Base-by-base conservation (phyloP, 2,113 vertebrate genomes). In the Nipponia nippon region DNA sequence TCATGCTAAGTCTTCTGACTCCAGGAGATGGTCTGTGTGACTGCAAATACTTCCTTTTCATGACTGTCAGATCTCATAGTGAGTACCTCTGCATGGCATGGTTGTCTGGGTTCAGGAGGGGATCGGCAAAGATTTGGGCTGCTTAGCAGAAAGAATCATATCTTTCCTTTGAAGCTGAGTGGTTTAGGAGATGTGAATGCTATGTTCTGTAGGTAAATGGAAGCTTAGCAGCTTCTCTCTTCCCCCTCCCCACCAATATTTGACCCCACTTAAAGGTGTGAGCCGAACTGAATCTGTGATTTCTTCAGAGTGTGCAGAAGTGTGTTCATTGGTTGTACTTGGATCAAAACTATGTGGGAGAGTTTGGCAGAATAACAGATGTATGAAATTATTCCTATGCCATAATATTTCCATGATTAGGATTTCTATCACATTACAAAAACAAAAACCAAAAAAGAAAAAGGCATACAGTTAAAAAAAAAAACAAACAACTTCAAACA, bases 1-100 rank as follows among this genome's bases (percentile, higher is more conserved):
- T 75, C 30, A n/a, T 0, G 0, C 13, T 36, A 36, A 55, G 40
- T 42, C 44, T 62, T 53, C 55, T 34, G n/a, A 22, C 32, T 27
- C 9, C 16, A 36, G 56, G 47, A 72, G 22, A 2, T 40, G 29
- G 6, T 29, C 52, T 52, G 13, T 34, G 29, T 15, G 30, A 23
- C 19, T 53, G 30, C 32, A 63, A 42, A 65, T 27, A 4, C 15
- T 61, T 85, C 23, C 23, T 82, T 50, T 25, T 32, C 20, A 3
- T 44, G 53, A n/a, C 26, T n/a, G 23, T 61, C 13, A 15, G 44
- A 15, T 78, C 9, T 84, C 27, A 7, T 9, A 42, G 10, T 1
- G 25, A 63, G 34, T 27, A 49, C 5, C 6, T 61, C 8, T 71
- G 44, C 14, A 5, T 53, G 34, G 25, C 11, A 6, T 22, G 13